A percentile compares a stretch with the other conserved stretches of the same genome.
phyloP scores from a whole-genome alignment of 2,113 vertebrate genomes.

The Dendrocopos noguchii region DNA sequence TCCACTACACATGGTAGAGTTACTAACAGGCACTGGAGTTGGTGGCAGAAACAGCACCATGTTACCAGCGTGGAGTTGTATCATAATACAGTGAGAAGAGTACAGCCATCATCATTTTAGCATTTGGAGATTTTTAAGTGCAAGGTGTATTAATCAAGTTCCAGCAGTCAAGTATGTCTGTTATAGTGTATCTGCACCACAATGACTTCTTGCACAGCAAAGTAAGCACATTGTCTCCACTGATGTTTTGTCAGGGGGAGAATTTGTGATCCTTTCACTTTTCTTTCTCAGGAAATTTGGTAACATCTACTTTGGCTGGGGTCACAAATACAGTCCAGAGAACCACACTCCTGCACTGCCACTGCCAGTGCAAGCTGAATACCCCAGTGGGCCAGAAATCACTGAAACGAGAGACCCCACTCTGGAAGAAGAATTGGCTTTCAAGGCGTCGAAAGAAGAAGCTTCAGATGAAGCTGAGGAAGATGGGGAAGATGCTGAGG shows the following conservation, averaged over 20 bases:
- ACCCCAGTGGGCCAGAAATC: slow-evolving; percentile 81
- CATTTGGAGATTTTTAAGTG: not conserved
- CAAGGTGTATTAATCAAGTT: not conserved
- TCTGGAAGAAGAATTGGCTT: slow-evolving; percentile 84
- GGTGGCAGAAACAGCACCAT: fast-evolving
- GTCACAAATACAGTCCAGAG: slow-evolving; percentile 84
- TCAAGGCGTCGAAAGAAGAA: slow-evolving; percentile 79
- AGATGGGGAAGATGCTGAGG: slow-evolving; percentile 78
- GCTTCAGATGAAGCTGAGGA: slow-evolving; percentile 68
- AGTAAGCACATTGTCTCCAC: not conserved
- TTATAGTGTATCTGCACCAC: not conserved
- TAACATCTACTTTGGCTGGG: slow-evolving; percentile 95
- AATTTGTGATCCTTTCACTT: not conserved
- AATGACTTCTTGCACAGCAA: not conserved
- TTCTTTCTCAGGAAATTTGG: slow-evolving; percentile 80
- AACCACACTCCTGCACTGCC: slow-evolving; percentile 78
- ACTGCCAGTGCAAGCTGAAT: slow-evolving; percentile 77
- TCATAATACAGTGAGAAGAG: not conserved
- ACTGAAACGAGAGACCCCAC: slow-evolving; percentile 85
- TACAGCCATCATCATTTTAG: not conserved
- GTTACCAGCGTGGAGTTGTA: fast-evolving
- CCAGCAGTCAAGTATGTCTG: not conserved
- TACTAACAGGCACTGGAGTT: not conserved
- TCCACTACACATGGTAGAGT: not conserved
- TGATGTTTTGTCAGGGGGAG: not conserved